phyloP scores from a whole-genome alignment of 2,888 invertebrate species.

The Monopis laevigella region DNA sequence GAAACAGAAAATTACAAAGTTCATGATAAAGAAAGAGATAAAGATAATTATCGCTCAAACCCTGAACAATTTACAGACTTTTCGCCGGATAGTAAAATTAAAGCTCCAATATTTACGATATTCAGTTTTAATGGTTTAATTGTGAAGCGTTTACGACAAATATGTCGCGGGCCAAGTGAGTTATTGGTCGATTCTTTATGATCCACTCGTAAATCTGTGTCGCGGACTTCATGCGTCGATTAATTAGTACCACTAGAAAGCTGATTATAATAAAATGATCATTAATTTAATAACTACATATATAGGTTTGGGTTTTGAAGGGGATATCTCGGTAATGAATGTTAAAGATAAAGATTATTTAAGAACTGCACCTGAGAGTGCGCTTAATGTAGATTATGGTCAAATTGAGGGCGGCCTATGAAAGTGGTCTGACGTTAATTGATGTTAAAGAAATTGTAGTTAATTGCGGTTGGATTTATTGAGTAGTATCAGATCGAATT shows the following conservation, averaged over 20 bases:
- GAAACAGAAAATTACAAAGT: conserved; percentile 29
- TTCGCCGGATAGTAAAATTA: conserved; percentile 9
- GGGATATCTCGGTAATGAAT: not conserved
- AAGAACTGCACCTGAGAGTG: not conserved
- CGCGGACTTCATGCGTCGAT: not conserved
- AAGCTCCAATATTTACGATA: not conserved
- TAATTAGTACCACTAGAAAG: conserved; percentile 12
- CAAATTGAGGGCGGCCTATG: not conserved
- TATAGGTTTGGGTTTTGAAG: conserved; percentile 1
- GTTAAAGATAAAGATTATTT: not conserved
- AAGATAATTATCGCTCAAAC: conserved; percentile 34
- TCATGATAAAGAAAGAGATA: conserved; percentile 25
- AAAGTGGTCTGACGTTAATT: not conserved
- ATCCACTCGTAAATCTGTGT: conserved; percentile 1
- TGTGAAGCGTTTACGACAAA: conserved; percentile 31
- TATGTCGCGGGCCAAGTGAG: conserved; percentile 25
- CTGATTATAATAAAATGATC: conserved; percentile 14
- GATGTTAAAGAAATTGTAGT: not conserved
- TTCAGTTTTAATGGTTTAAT: conserved; percentile 23
- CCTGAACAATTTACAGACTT: conserved; percentile 25
- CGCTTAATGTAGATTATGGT: not conserved
- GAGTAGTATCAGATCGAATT: not conserved
- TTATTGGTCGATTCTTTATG: not conserved
- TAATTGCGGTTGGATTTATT: not conserved
- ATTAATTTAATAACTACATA: too few species aligned